Conservation (phyloP, 2,797 vertebrate genomes). For the Salarias fasciatus region DNA sequence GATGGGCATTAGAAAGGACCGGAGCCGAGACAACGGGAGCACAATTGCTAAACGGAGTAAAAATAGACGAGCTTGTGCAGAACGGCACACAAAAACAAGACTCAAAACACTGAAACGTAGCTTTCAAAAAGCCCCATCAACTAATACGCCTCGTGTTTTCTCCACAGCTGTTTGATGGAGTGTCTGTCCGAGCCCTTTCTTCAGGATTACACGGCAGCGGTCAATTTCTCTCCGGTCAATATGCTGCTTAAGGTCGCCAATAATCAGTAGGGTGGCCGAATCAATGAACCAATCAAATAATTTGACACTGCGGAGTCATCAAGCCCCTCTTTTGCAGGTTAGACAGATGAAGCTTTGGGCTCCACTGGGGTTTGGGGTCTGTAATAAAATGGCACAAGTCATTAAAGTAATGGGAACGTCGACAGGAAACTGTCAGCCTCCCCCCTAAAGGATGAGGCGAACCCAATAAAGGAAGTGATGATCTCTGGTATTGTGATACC, state of each 20-base stretch:
- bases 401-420: conserved; percentile 44
- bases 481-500: no score
- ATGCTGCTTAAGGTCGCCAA: conserved; percentile 41
- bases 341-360: conserved; percentile 43
- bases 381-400: conserved; percentile 42
- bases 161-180: conserved; percentile 34
- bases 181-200: no score
- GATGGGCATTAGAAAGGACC: conserved; percentile 8
- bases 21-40: not conserved
- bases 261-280: conserved; percentile 45
- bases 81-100: no score
- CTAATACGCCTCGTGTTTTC: conserved; percentile 6
- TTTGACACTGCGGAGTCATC: conserved; percentile 63
- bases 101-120: not conserved
- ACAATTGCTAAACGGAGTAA: no score
- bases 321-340: conserved; percentile 34
- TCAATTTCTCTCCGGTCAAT: conserved; percentile 53
- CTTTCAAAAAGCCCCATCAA: conserved; percentile 16
- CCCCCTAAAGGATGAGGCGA: conserved; percentile 7
- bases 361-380: conserved; percentile 49
- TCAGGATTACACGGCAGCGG: no score
- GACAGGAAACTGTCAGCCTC: conserved; percentile 38
- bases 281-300: conserved; percentile 73
- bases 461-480: conserved; percentile 21
- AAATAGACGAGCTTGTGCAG: no score